Percentiles rank a stretch among this genome's conserved stretches.
Evolutionary conservation across 2,113 vertebrate genomes (phyloP).

Genomic region (Cololabis saira): DNA sequence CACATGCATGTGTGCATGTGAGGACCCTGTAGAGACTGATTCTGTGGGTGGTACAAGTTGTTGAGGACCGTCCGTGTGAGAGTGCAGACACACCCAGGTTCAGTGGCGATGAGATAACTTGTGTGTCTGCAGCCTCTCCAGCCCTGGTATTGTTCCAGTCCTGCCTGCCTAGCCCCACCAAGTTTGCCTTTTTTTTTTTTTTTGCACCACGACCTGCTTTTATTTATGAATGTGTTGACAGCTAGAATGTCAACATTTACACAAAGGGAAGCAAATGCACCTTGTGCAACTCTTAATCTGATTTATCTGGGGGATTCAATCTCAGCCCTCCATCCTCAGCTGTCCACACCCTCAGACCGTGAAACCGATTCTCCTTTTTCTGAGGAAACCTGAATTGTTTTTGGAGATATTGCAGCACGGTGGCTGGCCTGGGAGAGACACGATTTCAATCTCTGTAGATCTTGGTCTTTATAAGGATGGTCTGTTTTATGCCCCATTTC

Average conservation of each 20-base stretch:
- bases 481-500: conserved; percentile 36
- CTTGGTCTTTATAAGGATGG: conserved; percentile 10
- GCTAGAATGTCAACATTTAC: background rate
- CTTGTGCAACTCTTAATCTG: conserved; percentile 1
- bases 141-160: conserved; percentile 45
- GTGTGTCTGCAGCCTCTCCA: conserved; percentile 63
- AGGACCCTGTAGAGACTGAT: background rate
- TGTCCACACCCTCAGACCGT: conserved; percentile 43
- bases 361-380: conserved; percentile 4
- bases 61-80: conserved; percentile 36
- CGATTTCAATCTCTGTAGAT: conserved; percentile 23
- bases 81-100: conserved; percentile 81
- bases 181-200: conserved; percentile 12
- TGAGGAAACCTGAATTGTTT: conserved; percentile 16
- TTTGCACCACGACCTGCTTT: conserved; percentile 5
- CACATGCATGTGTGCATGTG: background rate
- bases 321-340: conserved; percentile 18
- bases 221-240: background rate
- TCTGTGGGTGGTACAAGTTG: conserved; percentile 56
- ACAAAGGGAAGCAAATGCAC: too few species aligned
- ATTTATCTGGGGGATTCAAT: background rate
- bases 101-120: conserved; percentile 74
- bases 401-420: conserved; percentile 15
- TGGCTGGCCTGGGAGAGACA: conserved; percentile 16
- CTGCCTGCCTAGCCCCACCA: conserved; percentile 16